phyloP scores from a whole-genome alignment of 2,113 vertebrate species.

The Urocolius indicus region DNA sequence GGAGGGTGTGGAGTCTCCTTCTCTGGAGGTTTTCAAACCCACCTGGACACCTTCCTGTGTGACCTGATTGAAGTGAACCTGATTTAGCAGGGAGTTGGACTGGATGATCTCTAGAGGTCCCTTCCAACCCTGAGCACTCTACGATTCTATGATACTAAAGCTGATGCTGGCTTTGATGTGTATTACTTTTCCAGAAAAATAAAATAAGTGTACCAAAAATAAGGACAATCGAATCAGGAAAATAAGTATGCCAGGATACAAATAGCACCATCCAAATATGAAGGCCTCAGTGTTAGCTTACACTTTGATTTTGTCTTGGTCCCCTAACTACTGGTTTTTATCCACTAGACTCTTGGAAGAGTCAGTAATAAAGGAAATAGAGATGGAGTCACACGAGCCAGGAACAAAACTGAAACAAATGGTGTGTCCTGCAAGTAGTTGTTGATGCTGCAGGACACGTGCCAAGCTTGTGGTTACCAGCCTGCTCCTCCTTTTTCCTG shows the following conservation, averaged over 20 bases:
- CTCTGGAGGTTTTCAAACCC: too few species aligned
- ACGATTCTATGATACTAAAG: neutral
- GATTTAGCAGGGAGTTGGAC: too few species aligned
- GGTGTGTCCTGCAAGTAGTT: neutral
- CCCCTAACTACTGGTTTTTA: neutral
- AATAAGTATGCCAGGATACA: neutral
- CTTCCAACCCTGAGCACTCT: too few species aligned
- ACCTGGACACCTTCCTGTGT: too few species aligned
- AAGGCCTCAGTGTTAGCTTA: neutral
- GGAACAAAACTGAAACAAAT: neutral
- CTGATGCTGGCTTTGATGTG: neutral
- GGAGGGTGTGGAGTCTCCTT: too few species aligned
- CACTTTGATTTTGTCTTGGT: neutral
- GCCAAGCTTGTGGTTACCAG: neutral
- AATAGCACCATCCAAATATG: accelerated
- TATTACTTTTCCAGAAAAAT: neutral
- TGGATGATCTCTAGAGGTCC: too few species aligned
- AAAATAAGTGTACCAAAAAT: neutral
- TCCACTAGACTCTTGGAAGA: neutral
- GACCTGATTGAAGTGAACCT: too few species aligned
- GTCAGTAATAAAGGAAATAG: neutral
- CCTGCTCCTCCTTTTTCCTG: neutral
- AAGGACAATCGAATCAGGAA: neutral
- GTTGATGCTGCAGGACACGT: accelerated
- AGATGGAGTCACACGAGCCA: neutral